Evolutionary conservation across 2,888 invertebrate genomes (phyloP), one percentile per base, ranked within the genome.

Genomic region (Clanis bilineata): DNA sequence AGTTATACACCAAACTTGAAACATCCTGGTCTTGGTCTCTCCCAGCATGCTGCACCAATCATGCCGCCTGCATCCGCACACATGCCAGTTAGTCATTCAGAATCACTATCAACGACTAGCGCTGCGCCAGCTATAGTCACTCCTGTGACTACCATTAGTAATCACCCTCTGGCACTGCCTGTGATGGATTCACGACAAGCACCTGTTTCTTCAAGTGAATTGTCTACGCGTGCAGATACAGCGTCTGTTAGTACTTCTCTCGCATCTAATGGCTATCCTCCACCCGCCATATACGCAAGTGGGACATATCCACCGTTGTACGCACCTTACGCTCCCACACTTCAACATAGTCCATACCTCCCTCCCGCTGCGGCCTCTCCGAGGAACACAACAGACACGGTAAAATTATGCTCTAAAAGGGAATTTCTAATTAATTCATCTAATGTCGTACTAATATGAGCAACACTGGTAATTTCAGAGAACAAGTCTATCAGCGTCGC

Each of bases 261-360:
- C 73, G 93, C 95, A 62, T 93, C 95, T 66, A 94, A 85, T 61
- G 89, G 91, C 41, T 91, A 85, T 70, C 90, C 90, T 36, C 93
- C 97, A 65, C 97, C 97, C 72, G 95, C 96, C 28, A 79, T 96
- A 1, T 96, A 96, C 81, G 94, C 96, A 59, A 86, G 85, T n/a
- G 80, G 82, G 41, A 74, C 85, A 41, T 90, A 89, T 66, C 95
- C 95, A 65, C 94, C 95, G 41, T 92, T 97, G 64, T 97, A 97
- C 79, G 95, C 97, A 12, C 97, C 97, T 0, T 96, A 96, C 77
- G 95, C 96, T 62, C 93, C 95, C 62, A 93, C 95, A 60, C 82
- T 95, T 65, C 94, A 95, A 84, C 94, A 96, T 84, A 95, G 95
- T 75, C 95, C 96, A 44, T 96, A 96, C 79, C 93, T 95, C 72